Base-by-base conservation (phyloP, 2,888 invertebrate species). In the Troglohyphantes excavatus region DNA sequence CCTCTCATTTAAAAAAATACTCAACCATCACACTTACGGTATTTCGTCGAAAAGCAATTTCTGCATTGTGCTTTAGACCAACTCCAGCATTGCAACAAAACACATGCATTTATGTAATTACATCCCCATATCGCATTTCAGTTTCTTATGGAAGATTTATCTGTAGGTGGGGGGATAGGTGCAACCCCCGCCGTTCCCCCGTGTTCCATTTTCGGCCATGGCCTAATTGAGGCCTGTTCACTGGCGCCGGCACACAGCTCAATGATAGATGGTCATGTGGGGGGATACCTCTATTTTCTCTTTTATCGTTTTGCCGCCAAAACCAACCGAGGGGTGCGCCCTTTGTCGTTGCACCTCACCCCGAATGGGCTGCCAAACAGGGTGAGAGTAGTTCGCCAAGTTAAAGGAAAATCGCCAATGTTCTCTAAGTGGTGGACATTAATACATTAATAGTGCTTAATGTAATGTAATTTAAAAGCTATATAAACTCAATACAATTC, bases 191-290 rank as follows among this genome's bases (percentile, higher is more conserved):
- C 17, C 9, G 27, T 26, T 7, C 29, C 19, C 61, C 29, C 21
- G 27, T 19, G 27, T 75, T 29, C 29, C 61, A 17, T 33, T 43
- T 68, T 68, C 46, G 26, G 81, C 26, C 53, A 26, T 23, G 23
- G 61, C 17, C 39, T 82, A 82, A 82, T 82, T 70, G 61, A 70
- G 82, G 70, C 68, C 39, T 82, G 68, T 61, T 82, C 70, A 21
- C 27, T 53, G 82, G 82, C 82, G 82, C 82, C 70, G 13, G 26
- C 65, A 17, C 65, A 65, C n/a, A 6, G 21, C 13, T 59, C 72
- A 39, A 82, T 82, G 39, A 70, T 53, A 53, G 53, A 53, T 53
- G 53, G 53, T 53, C 33, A 33, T 33, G 72, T 72, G 61, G 53
- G 63, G 29, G 39, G 3, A 63, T 61, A 63, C 43, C 23, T 78